Evolutionary conservation across 2,113 vertebrate genomes (phyloP).

Genomic region (Passer domesticus): DNA sequence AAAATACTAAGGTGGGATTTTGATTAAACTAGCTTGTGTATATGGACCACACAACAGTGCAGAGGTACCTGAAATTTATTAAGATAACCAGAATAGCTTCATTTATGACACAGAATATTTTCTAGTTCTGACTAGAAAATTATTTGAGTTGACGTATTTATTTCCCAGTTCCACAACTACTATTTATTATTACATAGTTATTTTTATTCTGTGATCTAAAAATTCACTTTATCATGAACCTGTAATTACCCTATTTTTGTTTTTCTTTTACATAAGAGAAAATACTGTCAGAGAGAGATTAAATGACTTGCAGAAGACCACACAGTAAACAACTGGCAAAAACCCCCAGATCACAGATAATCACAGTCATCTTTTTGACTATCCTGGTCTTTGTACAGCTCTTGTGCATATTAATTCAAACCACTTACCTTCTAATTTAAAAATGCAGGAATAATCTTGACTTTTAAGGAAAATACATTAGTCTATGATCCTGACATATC

Average conservation of each 20-base stretch:
- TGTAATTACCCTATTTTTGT: not conserved
- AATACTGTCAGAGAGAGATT: not conserved
- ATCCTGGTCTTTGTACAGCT: not conserved
- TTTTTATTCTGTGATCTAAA: not conserved
- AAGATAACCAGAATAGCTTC: not conserved
- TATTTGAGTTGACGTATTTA: not conserved
- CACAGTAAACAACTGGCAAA: not conserved
- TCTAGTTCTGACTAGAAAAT: not conserved
- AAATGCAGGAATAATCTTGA: not conserved
- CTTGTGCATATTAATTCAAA: not conserved
- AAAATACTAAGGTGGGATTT: not conserved
- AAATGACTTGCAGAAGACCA: not conserved
- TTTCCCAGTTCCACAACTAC: not conserved
- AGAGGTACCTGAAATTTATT: not conserved
- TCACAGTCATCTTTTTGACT: not conserved
- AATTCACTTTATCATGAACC: not conserved
- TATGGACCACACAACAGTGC: not conserved
- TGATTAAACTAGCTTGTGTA: not conserved
- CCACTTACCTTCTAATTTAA: not conserved
- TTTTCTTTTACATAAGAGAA: not conserved
- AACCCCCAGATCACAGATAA: rapidly evolving
- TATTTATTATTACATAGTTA: not conserved
- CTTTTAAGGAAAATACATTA: not conserved
- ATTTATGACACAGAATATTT: not conserved
- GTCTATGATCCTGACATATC: not conserved